These are phyloP conservation scores for Bathynomus jamesi DNA, from an alignment of 1,140 invertebrate genomes.

Conservation along the genomic window DNA sequence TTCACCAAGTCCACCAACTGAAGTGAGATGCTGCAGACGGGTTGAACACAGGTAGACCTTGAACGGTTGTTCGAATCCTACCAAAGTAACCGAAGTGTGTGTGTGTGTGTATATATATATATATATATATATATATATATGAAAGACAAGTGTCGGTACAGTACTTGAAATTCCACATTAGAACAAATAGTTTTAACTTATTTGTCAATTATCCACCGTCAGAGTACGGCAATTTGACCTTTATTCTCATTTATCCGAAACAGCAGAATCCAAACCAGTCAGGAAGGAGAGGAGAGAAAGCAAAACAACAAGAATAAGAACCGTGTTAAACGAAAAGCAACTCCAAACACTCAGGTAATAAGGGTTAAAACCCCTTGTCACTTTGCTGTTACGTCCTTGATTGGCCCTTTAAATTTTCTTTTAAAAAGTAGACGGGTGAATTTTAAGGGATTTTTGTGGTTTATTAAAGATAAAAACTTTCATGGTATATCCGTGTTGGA, in stretches of 20 bases:
- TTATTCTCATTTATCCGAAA: conserved; percentile 17
- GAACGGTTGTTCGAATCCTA: too few species aligned
- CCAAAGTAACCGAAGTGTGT: too few species aligned
- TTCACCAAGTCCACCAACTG: too few species aligned
- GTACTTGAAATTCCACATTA: too few species aligned
- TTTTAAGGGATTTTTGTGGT: not conserved
- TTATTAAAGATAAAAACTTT: not conserved
- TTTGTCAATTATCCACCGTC: not conserved
- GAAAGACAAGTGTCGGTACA: not conserved
- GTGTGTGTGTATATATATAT: not conserved
- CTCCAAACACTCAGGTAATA: conserved; percentile 68
- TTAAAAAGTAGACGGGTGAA: too few species aligned
- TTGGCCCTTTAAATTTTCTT: too few species aligned
- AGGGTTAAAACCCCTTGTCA: not conserved
- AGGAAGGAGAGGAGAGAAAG: conserved; percentile 53
- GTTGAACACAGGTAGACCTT: too few species aligned
- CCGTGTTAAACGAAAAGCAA: conserved; percentile 97
- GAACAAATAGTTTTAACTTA: too few species aligned
- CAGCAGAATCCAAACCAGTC: conserved; percentile 22
- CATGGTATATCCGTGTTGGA: not conserved
- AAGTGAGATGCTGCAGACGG: too few species aligned
- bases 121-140: not conserved
- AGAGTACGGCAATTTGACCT: not conserved
- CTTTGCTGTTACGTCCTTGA: not conserved
- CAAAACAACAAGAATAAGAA: conserved; percentile 94